Evolutionary conservation across 1,140 invertebrate species (phyloP).

Genomic region (Liolophura sinensis): DNA sequence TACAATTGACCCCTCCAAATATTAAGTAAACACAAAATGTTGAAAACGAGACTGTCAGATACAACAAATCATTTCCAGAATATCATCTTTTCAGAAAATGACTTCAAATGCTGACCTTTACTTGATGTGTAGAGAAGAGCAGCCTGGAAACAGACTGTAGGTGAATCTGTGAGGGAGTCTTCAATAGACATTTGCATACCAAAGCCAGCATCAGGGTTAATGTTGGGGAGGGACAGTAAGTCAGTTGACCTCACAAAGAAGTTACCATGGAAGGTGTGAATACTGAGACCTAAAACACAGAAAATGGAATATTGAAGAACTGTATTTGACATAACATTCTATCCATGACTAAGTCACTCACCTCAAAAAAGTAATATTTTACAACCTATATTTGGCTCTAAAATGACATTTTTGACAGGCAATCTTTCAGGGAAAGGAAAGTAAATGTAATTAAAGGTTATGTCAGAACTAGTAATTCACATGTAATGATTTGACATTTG

Average conservation of each 20-base stretch:
- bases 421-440: too few relatives aligned
- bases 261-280: conserved; percentile 99
- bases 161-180: conserved; percentile 83
- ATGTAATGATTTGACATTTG: too few relatives aligned
- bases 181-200: conserved; percentile 97
- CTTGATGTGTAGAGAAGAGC: conserved; percentile 97
- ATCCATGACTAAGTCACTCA: too few relatives aligned
- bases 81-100: background rate
- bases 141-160: conserved; percentile 95
- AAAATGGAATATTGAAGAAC: conserved; percentile 1
- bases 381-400: conserved; percentile 5
- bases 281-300: conserved; percentile 67
- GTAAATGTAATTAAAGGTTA: too few relatives aligned
- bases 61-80: conserved; percentile 1
- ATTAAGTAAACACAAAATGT: background rate
- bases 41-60: conserved; percentile 4
- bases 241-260: conserved; percentile 99
- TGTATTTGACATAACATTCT: too few relatives aligned
- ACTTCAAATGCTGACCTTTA: conserved; percentile 70
- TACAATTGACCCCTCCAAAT: too few relatives aligned
- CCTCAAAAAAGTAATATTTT: conserved; percentile 9
- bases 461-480: too few relatives aligned
- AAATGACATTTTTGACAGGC: too few relatives aligned
- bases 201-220: conserved; percentile 97
- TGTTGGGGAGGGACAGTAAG: conserved; percentile 92